These are phyloP conservation scores for Buphagus erythrorhynchus DNA, from an alignment of 2,797 vertebrate genomes.

Conservation along the genomic window DNA sequence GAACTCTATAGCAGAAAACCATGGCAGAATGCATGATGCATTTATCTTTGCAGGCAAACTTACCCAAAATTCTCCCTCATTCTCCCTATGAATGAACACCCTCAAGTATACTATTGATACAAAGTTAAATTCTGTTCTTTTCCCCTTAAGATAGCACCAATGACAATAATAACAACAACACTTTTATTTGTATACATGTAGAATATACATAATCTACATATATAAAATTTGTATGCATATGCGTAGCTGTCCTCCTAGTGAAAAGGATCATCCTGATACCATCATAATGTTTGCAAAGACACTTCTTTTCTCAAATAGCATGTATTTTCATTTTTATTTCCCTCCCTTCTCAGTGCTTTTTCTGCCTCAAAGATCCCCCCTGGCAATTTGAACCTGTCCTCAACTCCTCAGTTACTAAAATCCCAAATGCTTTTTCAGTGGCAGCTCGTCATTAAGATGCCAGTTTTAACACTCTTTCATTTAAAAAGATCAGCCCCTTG, in stretches of 20 bases:
- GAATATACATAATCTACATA: not conserved
- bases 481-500: constrained; percentile 38
- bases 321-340: constrained; percentile 1
- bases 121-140: not conserved
- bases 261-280: not conserved
- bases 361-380: constrained; percentile 40
- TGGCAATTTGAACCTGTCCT: constrained; percentile 57
- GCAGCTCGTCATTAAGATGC: constrained; percentile 56
- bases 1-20: not conserved
- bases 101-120: not conserved
- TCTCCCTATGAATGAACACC: not conserved
- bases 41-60: not conserved
- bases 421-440: constrained; percentile 42
- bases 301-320: not conserved
- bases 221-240: not conserved
- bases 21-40: not conserved
- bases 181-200: not conserved
- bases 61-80: not conserved
- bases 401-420: constrained; percentile 45
- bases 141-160: not conserved
- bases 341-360: constrained; percentile 3
- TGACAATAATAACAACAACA: not conserved
- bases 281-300: not conserved
- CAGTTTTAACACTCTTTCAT: constrained; percentile 41
- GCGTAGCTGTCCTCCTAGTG: not conserved